A percentile compares a stretch with the other conserved stretches of the same genome.
Conservation (phyloP, 2,888 invertebrate species). For the Plagodis pulveraria region DNA sequence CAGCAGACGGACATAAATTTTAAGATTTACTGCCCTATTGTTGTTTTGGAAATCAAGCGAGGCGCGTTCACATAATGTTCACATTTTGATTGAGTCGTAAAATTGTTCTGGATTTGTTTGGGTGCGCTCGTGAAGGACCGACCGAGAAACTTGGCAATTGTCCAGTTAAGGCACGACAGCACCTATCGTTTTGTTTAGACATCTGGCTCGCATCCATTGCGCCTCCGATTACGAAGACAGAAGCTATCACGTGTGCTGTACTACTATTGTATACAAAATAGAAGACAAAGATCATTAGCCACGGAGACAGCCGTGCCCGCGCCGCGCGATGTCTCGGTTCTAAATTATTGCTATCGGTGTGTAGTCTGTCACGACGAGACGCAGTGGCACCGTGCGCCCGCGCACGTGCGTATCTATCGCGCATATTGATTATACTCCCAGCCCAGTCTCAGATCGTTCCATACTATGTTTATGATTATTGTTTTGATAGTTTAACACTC, state of each 20-base stretch:
- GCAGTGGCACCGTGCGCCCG: slow-evolving; percentile 45
- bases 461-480: no score
- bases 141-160: slow-evolving; percentile 47
- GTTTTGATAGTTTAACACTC: no score
- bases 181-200: slow-evolving; percentile 1
- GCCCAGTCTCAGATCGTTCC: no score
- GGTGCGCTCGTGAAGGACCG: slow-evolving; percentile 49
- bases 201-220: slow-evolving; percentile 8
- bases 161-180: slow-evolving; percentile 41
- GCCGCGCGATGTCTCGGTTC: neutral
- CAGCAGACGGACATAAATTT: slow-evolving; percentile 46
- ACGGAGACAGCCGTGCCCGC: slow-evolving; percentile 1
- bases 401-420: slow-evolving; percentile 36
- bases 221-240: neutral
- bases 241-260: neutral
- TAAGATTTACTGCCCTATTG: slow-evolving; percentile 53
- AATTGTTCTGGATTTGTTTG: slow-evolving; percentile 56
- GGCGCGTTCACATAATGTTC: slow-evolving; percentile 41
- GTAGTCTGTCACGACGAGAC: slow-evolving; percentile 42
- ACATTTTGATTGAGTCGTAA: slow-evolving; percentile 60
- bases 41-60: slow-evolving; percentile 47
- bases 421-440: no score
- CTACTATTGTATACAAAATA: slow-evolving; percentile 3
- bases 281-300: slow-evolving; percentile 15
- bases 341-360: slow-evolving; percentile 4